Conservation (phyloP, 53 echinoderm and acorn worm species). For the Luidia sarsii region DNA sequence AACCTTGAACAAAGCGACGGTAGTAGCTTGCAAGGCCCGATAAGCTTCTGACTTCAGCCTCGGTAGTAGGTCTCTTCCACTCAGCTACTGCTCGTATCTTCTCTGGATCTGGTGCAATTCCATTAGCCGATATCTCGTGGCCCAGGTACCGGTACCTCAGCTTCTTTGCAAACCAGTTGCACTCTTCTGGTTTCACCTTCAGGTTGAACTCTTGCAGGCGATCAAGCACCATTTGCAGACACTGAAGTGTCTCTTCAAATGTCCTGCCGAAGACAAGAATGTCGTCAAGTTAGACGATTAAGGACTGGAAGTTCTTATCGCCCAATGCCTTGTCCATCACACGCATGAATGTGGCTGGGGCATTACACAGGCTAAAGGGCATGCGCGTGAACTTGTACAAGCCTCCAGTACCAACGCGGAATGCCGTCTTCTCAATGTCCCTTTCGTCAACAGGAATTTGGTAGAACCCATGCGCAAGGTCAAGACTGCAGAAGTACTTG, state of each 20-base stretch:
- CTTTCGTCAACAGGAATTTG: too few species aligned
- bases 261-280: background rate
- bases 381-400: slow-evolving; percentile 67
- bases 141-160: background rate
- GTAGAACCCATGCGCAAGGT: too few species aligned
- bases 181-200: background rate
- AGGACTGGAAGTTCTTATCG: background rate
- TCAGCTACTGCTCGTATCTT: background rate
- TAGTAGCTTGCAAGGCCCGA: background rate
- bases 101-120: background rate
- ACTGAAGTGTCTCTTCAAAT: background rate
- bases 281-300: background rate
- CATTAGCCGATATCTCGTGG: background rate
- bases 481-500: too few species aligned
- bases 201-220: background rate
- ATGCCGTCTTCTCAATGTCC: too few species aligned
- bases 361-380: slow-evolving; percentile 72
- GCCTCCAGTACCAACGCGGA: slow-evolving; percentile 80
- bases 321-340: background rate
- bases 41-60: background rate
- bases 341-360: too few species aligned
- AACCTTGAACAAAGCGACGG: background rate
- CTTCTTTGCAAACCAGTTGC: slow-evolving; percentile 27
- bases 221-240: background rate
- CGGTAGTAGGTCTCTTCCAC: background rate